These are phyloP conservation scores for Hemithea aestivaria DNA, from an alignment of 2,888 invertebrate genomes.

Conservation along the genomic window DNA sequence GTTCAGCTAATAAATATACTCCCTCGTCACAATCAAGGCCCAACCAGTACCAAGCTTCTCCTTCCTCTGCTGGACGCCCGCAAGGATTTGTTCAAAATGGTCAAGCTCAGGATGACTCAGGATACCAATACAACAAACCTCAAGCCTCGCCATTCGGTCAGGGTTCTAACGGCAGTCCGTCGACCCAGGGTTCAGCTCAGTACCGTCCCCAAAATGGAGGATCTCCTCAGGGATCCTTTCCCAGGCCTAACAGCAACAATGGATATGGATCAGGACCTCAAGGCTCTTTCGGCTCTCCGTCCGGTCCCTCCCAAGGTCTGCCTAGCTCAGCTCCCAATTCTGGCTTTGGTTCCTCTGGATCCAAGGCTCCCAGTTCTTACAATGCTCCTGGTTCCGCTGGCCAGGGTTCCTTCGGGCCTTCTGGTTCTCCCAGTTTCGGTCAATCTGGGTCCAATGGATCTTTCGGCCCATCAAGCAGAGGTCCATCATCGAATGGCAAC, in stretches of 20 bases:
- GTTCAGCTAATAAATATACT: conserved; percentile 7
- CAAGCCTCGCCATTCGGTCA: conserved; percentile 17
- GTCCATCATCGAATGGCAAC: too few species aligned
- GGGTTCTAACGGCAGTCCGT: conserved; percentile 1
- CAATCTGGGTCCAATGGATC: too few species aligned
- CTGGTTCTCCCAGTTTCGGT: conserved; percentile 6
- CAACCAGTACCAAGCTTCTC: conserved; percentile 27
- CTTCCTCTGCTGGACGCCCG: conserved; percentile 19
- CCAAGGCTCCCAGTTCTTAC: background rate
- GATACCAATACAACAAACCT: conserved; percentile 39
- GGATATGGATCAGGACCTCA: conserved; percentile 8
- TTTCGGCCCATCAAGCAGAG: background rate
- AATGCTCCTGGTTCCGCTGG: conserved; percentile 2
- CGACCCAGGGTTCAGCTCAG: conserved; percentile 11
- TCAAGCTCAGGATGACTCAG: conserved; percentile 30
- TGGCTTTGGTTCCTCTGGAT: background rate
- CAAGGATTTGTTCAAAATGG: conserved; percentile 27
- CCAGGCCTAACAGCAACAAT: conserved; percentile 15
- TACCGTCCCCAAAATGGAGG: conserved; percentile 19
- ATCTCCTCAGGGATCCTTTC: conserved; percentile 16
- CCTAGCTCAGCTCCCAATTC: conserved; percentile 16
- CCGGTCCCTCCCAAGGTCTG: conserved; percentile 22
- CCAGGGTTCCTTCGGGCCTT: conserved; percentile 15
- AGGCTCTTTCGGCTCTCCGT: conserved; percentile 9
- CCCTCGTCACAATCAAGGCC: conserved; percentile 15